phyloP scores from a whole-genome alignment of 1,140 invertebrate genomes.

The Drosophila trapezifrons region DNA sequence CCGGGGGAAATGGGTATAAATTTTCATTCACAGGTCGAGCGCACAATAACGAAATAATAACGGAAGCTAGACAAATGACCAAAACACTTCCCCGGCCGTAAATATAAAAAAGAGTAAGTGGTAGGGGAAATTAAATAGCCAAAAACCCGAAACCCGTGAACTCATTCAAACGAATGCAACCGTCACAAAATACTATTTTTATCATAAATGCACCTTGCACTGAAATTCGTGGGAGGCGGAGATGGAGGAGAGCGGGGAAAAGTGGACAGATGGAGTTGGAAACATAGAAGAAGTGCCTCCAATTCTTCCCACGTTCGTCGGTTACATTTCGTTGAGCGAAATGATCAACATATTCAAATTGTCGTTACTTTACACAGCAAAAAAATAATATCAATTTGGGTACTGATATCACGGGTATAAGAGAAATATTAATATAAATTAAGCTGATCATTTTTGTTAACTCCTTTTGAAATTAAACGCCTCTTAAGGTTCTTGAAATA shows the following conservation, averaged over 20 bases:
- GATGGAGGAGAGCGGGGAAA: not conserved
- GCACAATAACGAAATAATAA: slow-evolving; percentile 31
- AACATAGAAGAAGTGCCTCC: slow-evolving; percentile 50
- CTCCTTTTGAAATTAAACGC: too few species aligned
- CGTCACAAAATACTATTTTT: slow-evolving; percentile 68
- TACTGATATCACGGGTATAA: too few species aligned
- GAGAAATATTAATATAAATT: not conserved
- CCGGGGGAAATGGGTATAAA: not conserved
- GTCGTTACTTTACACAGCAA: slow-evolving; percentile 33
- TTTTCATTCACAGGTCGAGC: slow-evolving; percentile 40
- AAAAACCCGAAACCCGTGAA: slow-evolving; percentile 29
- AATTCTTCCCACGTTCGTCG: slow-evolving; percentile 76
- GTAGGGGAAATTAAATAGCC: slow-evolving; percentile 13
- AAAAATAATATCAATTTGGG: not conserved
- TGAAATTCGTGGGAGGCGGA: slow-evolving; percentile 16
- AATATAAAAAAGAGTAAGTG: slow-evolving; percentile 15
- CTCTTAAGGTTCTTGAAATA: too few species aligned
- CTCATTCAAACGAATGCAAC: slow-evolving; percentile 60
- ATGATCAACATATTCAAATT: slow-evolving; percentile 72
- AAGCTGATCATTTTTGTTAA: too few species aligned
- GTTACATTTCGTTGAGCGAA: slow-evolving; percentile 78
- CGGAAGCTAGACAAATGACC: slow-evolving; percentile 62
- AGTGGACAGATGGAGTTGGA: slow-evolving; percentile 56
- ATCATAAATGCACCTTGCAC: slow-evolving; percentile 57
- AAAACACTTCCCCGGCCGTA: slow-evolving; percentile 44